Percentiles rank a stretch among this genome's conserved stretches.
These are phyloP conservation scores for Scomber japonicus DNA, from an alignment of 2,113 vertebrate species.

Conservation along the genomic window DNA sequence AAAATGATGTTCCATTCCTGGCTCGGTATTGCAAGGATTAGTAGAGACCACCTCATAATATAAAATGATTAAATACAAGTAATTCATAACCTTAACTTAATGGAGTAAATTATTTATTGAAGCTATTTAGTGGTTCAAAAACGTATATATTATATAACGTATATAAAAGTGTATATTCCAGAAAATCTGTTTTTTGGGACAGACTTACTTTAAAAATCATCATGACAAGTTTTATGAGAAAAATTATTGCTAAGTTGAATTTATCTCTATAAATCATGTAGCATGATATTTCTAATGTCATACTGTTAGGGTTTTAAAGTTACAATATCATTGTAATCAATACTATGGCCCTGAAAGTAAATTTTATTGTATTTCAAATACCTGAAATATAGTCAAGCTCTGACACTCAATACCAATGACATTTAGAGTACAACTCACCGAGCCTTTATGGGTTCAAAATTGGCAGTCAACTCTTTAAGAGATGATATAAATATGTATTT, in stretches of 20 bases:
- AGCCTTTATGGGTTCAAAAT: constrained; percentile 38
- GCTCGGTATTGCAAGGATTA: constrained; percentile 32
- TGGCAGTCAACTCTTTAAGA: constrained; percentile 10
- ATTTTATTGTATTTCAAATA: constrained; percentile 34
- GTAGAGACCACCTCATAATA: constrained; percentile 30
- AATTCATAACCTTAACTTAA: constrained; percentile 27
- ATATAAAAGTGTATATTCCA: background rate
- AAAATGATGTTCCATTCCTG: constrained; percentile 53
- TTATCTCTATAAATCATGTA: constrained; percentile 21
- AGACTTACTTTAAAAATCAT: constrained; percentile 33
- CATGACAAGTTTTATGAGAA: constrained; percentile 9
- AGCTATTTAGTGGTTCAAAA: constrained; percentile 13
- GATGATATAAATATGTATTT: constrained; percentile 6
- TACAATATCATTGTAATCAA: no score
- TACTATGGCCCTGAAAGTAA: background rate
- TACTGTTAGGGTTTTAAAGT: background rate
- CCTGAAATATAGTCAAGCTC: constrained; percentile 30
- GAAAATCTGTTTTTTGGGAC: constrained; percentile 50
- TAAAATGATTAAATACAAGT: constrained; percentile 25
- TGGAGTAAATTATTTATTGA: constrained; percentile 26
- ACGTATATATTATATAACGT: no score
- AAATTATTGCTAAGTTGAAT: constrained; percentile 19
- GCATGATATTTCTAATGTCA: no score
- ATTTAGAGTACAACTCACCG: constrained; percentile 52
- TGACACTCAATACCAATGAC: constrained; percentile 51